Percentiles rank a stretch among this genome's conserved stretches.
phyloP scores from a whole-genome alignment of 2,113 vertebrate species.

The Sclerurus mexicanus region DNA sequence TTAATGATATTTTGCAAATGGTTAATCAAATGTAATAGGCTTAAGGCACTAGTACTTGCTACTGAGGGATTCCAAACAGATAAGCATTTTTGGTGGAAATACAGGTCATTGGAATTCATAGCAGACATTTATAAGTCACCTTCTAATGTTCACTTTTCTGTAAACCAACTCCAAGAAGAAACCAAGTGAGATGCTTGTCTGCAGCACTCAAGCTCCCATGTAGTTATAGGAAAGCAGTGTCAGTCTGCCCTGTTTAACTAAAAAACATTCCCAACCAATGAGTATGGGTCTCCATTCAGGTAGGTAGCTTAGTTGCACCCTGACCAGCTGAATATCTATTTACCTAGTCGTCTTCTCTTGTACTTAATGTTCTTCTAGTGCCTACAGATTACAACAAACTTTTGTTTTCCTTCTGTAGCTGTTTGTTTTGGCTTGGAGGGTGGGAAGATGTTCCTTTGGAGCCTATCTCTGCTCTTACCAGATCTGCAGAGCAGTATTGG shows the following conservation, averaged over 20 bases:
- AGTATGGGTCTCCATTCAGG: background rate
- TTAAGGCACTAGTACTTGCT: background rate
- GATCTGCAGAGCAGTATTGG: background rate
- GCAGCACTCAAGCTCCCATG: background rate
- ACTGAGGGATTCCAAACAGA: background rate
- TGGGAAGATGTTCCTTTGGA: background rate
- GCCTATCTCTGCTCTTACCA: background rate
- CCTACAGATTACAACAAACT: background rate
- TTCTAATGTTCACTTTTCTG: background rate
- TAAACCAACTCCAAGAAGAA: background rate
- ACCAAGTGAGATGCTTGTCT: background rate
- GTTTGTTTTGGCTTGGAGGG: background rate
- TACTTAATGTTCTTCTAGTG: background rate
- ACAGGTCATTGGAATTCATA: background rate
- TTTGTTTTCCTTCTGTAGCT: background rate
- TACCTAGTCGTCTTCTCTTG: background rate
- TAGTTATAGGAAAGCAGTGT: background rate
- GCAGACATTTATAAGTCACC: background rate
- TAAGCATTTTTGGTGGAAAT: background rate
- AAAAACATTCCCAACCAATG: background rate
- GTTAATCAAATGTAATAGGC: background rate
- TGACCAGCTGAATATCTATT: background rate
- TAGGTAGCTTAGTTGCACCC: background rate
- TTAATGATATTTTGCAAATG: background rate
- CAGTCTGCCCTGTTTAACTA: background rate